Evolutionary conservation across 23 tunicate species (phyloP), one percentile per base, ranked within the genome.

Genomic region (Oikopleura albicans): DNA sequence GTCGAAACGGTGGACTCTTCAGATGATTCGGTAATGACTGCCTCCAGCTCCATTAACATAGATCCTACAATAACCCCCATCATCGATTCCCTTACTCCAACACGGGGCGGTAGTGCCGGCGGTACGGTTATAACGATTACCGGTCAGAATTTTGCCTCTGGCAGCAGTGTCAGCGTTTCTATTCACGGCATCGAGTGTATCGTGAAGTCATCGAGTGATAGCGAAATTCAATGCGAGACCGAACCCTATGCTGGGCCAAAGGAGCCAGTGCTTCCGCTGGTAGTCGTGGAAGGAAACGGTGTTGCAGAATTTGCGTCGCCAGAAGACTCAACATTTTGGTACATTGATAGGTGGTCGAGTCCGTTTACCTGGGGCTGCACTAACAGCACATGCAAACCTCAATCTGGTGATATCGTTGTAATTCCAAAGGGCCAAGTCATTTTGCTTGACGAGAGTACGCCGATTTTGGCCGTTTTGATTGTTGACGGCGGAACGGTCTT

Each of bases 311-410:
- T n/a, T n/a, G n/a, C n/a, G n/a, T n/a, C n/a, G n/a, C n/a, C n/a
- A n/a, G n/a, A n/a, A n/a, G 79, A 71, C 2, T 4, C 33, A 22
- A n/a, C 27, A 2, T 71, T 71, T 35, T 71, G 79, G 79, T 71
- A 71, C 37, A 71, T 71, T 29, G 79, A 71, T 71, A 16, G 79
- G 31, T 71, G 79, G 79, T 71, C 79, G 34, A 71, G 79, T 71
- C 27, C 79, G 2, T 71, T 71, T 35, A 71, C 79, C 79, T 71
- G 79, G 79, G 79, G 79, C 31, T 71, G 79, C 37, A 29, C 79
- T 71, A 35, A 71, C 31, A 35, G 34, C 29, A 71, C 34, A 22
- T 71, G 79, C 79, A 71, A 71, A n/a, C 79, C 79, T 22, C 28
- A 22, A 35, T 31, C 79, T 2, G 79, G 79, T 12, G 79, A 71